These are phyloP conservation scores for Brachionus asplanchnoidis DNA, from an alignment of 1,140 invertebrate genomes.

Conservation along the genomic window DNA sequence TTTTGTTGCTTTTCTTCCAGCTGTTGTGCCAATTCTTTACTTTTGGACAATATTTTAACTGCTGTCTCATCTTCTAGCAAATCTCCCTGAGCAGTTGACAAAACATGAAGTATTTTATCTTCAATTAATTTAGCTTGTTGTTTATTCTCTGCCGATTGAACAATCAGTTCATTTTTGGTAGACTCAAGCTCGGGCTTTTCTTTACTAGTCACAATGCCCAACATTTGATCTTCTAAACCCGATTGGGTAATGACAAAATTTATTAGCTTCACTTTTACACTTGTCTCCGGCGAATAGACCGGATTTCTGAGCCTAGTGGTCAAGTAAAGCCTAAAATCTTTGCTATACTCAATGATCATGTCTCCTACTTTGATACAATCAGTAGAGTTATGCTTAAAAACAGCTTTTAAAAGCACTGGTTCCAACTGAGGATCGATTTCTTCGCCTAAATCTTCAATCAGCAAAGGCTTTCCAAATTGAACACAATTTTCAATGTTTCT, in stretches of 20 bases:
- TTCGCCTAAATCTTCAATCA: constrained; percentile 57
- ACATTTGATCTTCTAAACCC: constrained; percentile 56
- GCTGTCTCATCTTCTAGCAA: constrained; percentile 92
- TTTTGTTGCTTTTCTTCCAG: constrained; percentile 64
- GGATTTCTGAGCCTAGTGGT: constrained; percentile 56
- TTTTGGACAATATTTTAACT: constrained; percentile 82
- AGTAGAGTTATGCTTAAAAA: constrained; percentile 47
- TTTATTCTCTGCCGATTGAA: constrained; percentile 56
- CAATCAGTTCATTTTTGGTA: constrained; percentile 56
- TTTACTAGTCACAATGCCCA: constrained; percentile 56
- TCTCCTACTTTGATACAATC: constrained; percentile 54
- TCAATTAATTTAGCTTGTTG: constrained; percentile 85
- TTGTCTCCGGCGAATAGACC: constrained; percentile 57
- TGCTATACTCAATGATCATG: constrained; percentile 54
- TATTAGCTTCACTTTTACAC: constrained; percentile 55
- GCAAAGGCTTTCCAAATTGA: constrained; percentile 57
- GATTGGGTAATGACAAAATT: constrained; percentile 57
- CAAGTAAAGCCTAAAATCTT: constrained; percentile 57
- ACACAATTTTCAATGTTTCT: constrained; percentile 56
- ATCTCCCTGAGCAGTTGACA: constrained; percentile 73
- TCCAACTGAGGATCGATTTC: constrained; percentile 56
- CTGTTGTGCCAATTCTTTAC: constrained; percentile 67
- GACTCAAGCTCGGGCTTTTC: constrained; percentile 58
- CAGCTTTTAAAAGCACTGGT: constrained; percentile 53
- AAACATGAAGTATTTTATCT: constrained; percentile 81